Evolutionary conservation across 1,140 invertebrate genomes (phyloP).

Genomic region (Zaprionus africanus): DNA sequence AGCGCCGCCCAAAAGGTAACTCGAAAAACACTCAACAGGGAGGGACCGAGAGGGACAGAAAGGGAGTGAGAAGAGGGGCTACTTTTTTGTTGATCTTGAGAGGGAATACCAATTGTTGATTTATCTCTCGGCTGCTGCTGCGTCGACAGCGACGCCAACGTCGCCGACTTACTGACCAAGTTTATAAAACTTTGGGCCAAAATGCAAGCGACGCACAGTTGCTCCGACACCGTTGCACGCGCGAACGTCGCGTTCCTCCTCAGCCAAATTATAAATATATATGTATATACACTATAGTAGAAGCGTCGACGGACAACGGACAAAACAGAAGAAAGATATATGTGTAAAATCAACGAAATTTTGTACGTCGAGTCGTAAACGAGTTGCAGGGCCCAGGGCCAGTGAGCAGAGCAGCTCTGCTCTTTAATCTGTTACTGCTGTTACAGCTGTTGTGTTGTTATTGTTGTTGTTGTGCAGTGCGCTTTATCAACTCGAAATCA

Average conservation of each 20-base stretch:
- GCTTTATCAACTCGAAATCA: conserved; percentile 65
- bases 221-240: conserved; percentile 77
- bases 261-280: conserved; percentile 25
- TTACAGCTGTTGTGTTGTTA: not conserved
- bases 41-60: not conserved
- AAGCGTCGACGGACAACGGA: conserved; percentile 27
- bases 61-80: conserved; percentile 18
- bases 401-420: conserved; percentile 25
- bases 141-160: conserved; percentile 3
- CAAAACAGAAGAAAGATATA: conserved; percentile 25
- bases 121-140: conserved; percentile 67
- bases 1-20: conserved; percentile 36
- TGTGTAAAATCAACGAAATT: conserved; percentile 35
- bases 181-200: conserved; percentile 83
- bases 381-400: conserved; percentile 73
- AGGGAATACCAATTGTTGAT: conserved; percentile 73
- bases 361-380: conserved; percentile 46
- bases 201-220: conserved; percentile 79
- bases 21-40: conserved; percentile 33
- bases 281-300: conserved; percentile 11
- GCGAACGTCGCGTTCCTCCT: conserved; percentile 58
- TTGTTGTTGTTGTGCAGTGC: conserved; percentile 63
- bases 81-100: conserved; percentile 74
- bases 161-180: conserved; percentile 73
- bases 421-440: conserved; percentile 23